Percentiles rank a stretch among this genome's conserved stretches.
Conservation (phyloP, 2,888 invertebrate species). For the Orchesella flavescens region DNA sequence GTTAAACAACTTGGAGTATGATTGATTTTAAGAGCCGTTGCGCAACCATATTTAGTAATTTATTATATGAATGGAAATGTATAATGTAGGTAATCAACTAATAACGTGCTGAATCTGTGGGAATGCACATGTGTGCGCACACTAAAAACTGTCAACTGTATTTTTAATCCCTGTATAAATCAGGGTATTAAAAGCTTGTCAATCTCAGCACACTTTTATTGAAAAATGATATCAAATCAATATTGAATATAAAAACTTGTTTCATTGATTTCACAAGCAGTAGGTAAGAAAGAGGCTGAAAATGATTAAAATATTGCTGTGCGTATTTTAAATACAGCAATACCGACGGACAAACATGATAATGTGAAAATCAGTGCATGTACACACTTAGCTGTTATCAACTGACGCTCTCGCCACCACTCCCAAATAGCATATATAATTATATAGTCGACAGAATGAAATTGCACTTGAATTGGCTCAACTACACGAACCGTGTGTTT, state of each 20-base stretch:
- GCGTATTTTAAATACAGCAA: too few relatives aligned
- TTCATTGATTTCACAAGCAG: background rate
- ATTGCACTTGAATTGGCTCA: too few relatives aligned
- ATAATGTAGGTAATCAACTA: background rate
- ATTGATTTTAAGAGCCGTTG: background rate
- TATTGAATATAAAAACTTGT: background rate
- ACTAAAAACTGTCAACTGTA: too few relatives aligned
- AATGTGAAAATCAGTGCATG: too few relatives aligned
- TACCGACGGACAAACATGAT: too few relatives aligned
- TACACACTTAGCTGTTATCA: too few relatives aligned
- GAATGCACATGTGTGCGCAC: background rate
- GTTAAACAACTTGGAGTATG: background rate
- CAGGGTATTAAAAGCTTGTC: slow-evolving; percentile 39
- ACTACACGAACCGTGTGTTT: too few relatives aligned
- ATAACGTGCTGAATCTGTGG: background rate
- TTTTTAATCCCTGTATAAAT: too few relatives aligned
- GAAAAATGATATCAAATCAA: background rate
- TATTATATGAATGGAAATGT: background rate
- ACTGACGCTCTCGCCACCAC: too few relatives aligned
- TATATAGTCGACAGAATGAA: too few relatives aligned
- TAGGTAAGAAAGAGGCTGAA: background rate
- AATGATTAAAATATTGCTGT: background rate
- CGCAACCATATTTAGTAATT: background rate
- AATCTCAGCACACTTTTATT: slow-evolving; percentile 20
- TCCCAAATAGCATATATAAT: too few relatives aligned